These are phyloP conservation scores for Diachasma alloeum DNA, from an alignment of 1,140 invertebrate genomes.

Conservation along the genomic window DNA sequence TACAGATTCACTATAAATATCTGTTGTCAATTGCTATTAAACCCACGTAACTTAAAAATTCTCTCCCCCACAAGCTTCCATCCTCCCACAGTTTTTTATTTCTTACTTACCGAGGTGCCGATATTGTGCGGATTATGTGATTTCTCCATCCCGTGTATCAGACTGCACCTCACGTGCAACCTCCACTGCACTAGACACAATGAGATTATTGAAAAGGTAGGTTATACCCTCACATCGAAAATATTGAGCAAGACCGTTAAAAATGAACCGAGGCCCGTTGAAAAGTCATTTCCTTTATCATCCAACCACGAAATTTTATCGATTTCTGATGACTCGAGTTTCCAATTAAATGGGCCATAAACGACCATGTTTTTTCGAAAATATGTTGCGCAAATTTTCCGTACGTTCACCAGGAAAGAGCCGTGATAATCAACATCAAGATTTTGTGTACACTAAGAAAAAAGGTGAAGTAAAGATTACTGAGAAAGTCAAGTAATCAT, in stretches of 20 bases:
- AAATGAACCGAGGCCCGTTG: not conserved
- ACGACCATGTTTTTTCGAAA: not conserved
- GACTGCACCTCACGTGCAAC: slow-evolving; percentile 18
- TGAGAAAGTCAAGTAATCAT: too few species aligned
- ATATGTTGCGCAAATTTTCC: not conserved
- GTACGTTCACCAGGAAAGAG: too few species aligned
- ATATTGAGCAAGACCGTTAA: not conserved
- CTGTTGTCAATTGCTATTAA: not conserved
- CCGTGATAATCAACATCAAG: too few species aligned
- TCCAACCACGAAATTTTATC: not conserved
- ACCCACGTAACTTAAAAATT: not conserved
- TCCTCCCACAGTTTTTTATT: not conserved
- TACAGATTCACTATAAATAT: not conserved
- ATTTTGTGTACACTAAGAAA: too few species aligned
- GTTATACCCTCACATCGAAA: not conserved
- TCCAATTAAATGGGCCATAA: not conserved
- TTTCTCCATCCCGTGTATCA: not conserved
- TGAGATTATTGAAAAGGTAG: not conserved
- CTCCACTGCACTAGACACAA: slow-evolving; percentile 10
- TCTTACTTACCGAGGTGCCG: not conserved
- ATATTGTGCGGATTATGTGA: not conserved
- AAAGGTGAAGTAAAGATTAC: too few species aligned
- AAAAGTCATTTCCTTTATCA: not conserved
- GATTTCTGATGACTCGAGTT: not conserved
- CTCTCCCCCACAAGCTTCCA: not conserved